phyloP scores from a whole-genome alignment of 35 echinoderm and acorn worm species.

The Diadema setosum region DNA sequence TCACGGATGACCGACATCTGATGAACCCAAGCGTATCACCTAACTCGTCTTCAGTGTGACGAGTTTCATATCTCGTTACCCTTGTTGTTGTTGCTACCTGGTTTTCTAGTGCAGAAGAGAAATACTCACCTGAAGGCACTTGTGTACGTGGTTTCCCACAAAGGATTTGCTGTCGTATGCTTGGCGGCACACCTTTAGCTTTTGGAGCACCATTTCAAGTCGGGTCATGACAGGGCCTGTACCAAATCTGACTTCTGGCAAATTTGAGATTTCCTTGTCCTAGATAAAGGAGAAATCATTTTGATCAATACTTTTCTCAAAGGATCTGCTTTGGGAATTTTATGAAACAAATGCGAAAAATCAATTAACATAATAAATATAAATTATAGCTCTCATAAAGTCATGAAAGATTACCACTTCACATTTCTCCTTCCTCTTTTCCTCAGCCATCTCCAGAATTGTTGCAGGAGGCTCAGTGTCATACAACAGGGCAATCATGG shows the following conservation, averaged over 20 bases:
- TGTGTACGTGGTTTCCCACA: constrained; percentile 73
- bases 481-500: not conserved
- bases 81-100: too few relatives aligned
- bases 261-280: not conserved
- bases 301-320: too few relatives aligned
- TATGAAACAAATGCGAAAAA: too few relatives aligned
- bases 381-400: not conserved
- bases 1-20: too few relatives aligned
- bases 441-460: not conserved
- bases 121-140: constrained; percentile 52
- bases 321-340: too few relatives aligned
- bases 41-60: too few relatives aligned
- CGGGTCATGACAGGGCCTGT: constrained; percentile 10
- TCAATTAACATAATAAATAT: not conserved
- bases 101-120: not conserved
- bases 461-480: not conserved
- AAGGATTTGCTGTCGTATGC: constrained; percentile 52
- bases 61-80: too few relatives aligned
- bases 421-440: not conserved
- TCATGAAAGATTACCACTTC: constrained; percentile 6
- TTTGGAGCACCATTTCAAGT: constrained; percentile 38
- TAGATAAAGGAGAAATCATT: too few relatives aligned
- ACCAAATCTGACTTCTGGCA: not conserved
- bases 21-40: too few relatives aligned
- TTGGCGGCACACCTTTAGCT: constrained; percentile 21